A percentile compares a stretch with the other conserved stretches of the same genome.
Conservation (phyloP, 2,797 vertebrate species). For the Siniperca undulata region DNA sequence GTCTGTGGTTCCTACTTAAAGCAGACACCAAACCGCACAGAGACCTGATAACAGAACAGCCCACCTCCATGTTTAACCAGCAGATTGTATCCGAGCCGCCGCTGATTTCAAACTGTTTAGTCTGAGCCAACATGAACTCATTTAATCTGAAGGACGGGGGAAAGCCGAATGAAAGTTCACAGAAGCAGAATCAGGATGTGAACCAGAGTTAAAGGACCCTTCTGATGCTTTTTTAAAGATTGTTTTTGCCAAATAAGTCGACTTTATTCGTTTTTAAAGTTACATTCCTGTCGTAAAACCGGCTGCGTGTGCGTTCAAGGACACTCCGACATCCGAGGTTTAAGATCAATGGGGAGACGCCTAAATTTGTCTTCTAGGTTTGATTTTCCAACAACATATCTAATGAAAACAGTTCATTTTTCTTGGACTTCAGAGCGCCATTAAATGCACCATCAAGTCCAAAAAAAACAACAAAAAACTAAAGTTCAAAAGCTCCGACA, state of each 20-base stretch:
- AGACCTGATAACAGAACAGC: slow-evolving; percentile 22
- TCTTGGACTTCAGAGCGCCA: no score
- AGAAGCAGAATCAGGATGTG: background rate
- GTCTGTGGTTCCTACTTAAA: background rate
- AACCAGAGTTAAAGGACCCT: background rate
- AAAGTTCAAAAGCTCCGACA: no score
- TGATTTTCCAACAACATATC: no score
- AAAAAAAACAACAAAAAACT: no score
- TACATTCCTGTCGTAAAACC: no score
- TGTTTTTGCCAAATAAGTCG: no score
- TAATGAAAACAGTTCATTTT: no score
- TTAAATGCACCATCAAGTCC: no score
- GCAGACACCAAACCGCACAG: background rate
- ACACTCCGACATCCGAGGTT: background rate
- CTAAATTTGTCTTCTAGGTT: no score
- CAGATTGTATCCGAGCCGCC: slow-evolving; percentile 24
- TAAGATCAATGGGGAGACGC: no score
- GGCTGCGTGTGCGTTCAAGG: background rate
- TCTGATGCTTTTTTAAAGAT: background rate
- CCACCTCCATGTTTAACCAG: background rate
- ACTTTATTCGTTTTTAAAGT: no score
- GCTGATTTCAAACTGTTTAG: slow-evolving; percentile 47
- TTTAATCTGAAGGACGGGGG: background rate
- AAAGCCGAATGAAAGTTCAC: background rate
- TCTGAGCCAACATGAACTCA: slow-evolving; percentile 36